Evolutionary conservation across 2,888 invertebrate genomes (phyloP).

Genomic region (Lasioglossum leucozonium): DNA sequence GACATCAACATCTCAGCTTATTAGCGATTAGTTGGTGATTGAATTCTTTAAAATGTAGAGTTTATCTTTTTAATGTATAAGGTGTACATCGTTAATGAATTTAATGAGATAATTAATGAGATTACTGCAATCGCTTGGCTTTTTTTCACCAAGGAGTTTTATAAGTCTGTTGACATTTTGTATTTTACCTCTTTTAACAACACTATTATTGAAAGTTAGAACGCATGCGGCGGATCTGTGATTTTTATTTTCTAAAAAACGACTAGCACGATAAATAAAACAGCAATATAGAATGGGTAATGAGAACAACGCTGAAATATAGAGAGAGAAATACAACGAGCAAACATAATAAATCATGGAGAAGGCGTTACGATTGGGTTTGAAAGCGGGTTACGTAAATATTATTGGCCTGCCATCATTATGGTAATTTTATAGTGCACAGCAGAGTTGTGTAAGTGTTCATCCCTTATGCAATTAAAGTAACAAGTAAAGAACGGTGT

Average conservation of each 20-base stretch:
- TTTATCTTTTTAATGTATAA: neutral
- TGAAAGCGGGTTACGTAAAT: constrained; percentile 4
- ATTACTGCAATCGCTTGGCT: neutral
- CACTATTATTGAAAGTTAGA: neutral
- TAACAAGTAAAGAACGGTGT: neutral
- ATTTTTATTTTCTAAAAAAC: neutral
- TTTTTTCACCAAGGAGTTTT: neutral
- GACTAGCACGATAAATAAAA: neutral
- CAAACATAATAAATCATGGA: neutral
- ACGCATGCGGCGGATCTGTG: neutral
- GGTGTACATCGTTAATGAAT: neutral
- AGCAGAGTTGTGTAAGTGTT: neutral
- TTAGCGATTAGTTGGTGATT: neutral
- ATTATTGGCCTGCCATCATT: neutral
- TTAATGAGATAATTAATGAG: neutral
- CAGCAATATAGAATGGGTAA: neutral
- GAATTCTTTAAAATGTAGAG: neutral
- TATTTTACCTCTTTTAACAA: neutral
- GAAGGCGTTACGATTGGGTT: neutral
- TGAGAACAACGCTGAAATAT: neutral
- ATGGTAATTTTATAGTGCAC: neutral
- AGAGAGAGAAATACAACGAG: neutral
- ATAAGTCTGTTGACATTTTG: neutral
- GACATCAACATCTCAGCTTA: neutral
- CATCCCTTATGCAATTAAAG: neutral